phyloP scores from a whole-genome alignment of 1,140 invertebrate species.

The Geopemphigus sp. region DNA sequence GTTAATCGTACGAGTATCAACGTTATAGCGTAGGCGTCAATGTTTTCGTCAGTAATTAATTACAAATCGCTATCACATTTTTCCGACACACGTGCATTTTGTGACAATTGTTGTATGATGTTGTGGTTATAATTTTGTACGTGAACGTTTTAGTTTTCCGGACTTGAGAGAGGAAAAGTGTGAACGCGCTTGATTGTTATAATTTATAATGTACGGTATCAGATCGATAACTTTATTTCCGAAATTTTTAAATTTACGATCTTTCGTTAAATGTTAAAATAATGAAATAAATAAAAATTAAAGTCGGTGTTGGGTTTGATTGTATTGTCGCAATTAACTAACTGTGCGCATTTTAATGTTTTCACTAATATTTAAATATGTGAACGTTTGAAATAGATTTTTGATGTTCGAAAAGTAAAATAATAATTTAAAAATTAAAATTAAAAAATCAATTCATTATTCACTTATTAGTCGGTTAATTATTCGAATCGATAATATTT shows the following conservation, averaged over 20 bases:
- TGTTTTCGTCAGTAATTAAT: neutral
- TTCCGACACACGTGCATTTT: neutral
- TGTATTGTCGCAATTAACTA: neutral
- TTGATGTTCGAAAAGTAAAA: too few relatives aligned
- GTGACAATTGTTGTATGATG: too few relatives aligned
- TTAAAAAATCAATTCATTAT: neutral
- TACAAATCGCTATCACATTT: neutral
- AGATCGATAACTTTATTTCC: too few relatives aligned
- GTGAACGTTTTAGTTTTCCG: too few relatives aligned
- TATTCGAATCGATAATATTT: neutral
- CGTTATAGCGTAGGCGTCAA: neutral
- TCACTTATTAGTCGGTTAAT: neutral
- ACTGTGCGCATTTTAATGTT: neutral
- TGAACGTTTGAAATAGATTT: neutral
- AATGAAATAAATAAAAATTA: neutral
- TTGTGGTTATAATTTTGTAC: too few relatives aligned
- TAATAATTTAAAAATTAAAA: neutral
- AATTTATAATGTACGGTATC: neutral
- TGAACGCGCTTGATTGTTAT: neutral
- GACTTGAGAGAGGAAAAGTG: too few relatives aligned
- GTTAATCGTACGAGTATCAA: too few relatives aligned
- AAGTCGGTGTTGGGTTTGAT: neutral
- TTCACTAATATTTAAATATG: neutral
- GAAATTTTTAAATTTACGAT: neutral
- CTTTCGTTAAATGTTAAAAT: neutral